Evolutionary conservation across 2,888 invertebrate species (phyloP), one percentile per base, ranked within the genome.

Genomic region (Aspidiotus rigidus): DNA sequence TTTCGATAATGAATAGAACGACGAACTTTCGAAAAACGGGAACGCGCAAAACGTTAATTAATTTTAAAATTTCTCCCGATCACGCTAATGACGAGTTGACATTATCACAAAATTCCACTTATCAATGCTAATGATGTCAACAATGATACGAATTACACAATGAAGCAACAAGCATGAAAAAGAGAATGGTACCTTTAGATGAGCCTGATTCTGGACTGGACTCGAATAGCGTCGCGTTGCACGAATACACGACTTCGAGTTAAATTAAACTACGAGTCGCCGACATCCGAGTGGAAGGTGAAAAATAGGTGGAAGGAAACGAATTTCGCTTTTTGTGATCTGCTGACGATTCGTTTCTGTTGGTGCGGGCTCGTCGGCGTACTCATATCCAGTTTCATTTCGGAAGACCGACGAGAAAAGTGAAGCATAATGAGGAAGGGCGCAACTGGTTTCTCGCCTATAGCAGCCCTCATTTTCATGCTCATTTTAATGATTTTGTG

Each of bases 401-500:
- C 10, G 10, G 49, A 49, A 49, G 11, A 49, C 49, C 49, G n/a
- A 1, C n/a, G 49, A 13, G 10, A 11, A 49, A 49, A 49, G 11
- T n/a, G 49, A 49, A 49, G 11, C 2, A 28, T 28, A 5, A 28
- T 28, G 49, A 49, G 49, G 49, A 49, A 49, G 49, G 49, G 49
- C 49, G n/a, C 49, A 49, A 49, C 49, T 49, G 49, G 49, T 49
- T 49, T 49, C 49, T 49, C 49, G 49, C n/a, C 49, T 11, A 28
- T 28, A 28, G 28, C 28, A 28, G 28, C 28, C 28, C 28, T 28
- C 28, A 28, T 28, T 28, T 28, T 28, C 28, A n/a, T 49, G 11
- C 49, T 49, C 49, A 49, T 49, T 49, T 49, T 49, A 49, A 49
- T 49, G 10, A 49, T 49, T 49, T 49, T 49, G 49, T 49, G 49